phyloP scores from a whole-genome alignment of 2,888 invertebrate genomes.

The Polydrusus tereticollis region DNA sequence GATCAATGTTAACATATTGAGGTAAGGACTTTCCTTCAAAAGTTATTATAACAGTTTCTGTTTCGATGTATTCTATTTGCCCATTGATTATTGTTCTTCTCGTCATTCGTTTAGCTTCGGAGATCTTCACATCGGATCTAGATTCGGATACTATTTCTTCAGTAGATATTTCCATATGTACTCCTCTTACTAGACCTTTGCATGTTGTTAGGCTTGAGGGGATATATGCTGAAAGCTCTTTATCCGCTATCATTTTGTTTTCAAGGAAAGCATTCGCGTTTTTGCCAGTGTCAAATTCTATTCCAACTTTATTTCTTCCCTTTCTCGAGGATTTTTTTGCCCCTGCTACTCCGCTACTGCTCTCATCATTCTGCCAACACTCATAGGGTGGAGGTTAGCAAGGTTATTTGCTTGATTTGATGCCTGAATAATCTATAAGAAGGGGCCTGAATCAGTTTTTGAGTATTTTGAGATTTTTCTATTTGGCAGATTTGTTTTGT shows the following conservation, averaged over 20 bases:
- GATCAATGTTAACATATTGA: background rate
- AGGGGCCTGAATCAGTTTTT: background rate
- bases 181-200: background rate
- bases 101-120: background rate
- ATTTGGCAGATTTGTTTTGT: no score
- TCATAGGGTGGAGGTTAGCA: background rate
- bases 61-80: background rate
- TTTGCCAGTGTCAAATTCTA: background rate
- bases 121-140: background rate
- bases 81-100: background rate
- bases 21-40: background rate
- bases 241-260: background rate
- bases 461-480: background rate
- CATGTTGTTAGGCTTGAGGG: background rate
- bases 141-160: background rate
- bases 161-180: background rate
- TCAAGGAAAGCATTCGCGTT: background rate
- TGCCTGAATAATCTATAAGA: background rate
- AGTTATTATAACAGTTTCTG: background rate
- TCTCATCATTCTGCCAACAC: background rate
- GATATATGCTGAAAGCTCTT: background rate
- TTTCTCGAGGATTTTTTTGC: background rate
- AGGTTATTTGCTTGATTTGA: background rate
- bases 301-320: background rate
- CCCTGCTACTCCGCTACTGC: background rate